These are phyloP conservation scores for Betta splendens DNA, from an alignment of 2,797 vertebrate species.

Conservation along the genomic window DNA sequence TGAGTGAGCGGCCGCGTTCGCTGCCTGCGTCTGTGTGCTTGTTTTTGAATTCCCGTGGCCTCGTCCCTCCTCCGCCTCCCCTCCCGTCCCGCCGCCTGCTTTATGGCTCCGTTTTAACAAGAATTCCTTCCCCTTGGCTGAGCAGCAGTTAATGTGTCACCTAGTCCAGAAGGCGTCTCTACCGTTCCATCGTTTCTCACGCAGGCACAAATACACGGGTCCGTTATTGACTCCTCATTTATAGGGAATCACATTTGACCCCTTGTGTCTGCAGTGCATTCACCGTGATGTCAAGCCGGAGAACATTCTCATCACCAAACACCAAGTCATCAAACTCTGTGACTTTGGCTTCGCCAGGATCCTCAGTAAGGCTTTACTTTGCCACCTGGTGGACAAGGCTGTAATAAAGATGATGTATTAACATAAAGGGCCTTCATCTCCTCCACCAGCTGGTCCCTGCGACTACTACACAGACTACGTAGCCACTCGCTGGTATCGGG, in stretches of 20 bases:
- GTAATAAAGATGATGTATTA: too few species aligned
- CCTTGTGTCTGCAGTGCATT: conserved; percentile 85
- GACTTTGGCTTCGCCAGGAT: conserved; percentile 96
- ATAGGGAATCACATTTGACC: neutral
- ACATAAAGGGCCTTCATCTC: too few species aligned
- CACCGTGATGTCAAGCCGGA: conserved; percentile 96
- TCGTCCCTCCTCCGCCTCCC: conserved; percentile 40
- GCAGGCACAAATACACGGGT: neutral
- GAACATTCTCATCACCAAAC: conserved; percentile 96
- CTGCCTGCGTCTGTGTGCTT: conserved; percentile 4
- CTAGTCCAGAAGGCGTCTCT: conserved; percentile 10
- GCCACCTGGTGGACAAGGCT: conserved; percentile 23
- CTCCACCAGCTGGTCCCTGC: conserved; percentile 85
- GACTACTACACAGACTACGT: conserved; percentile 97
- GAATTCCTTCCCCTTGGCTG: conserved; percentile 69
- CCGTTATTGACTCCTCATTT: neutral
- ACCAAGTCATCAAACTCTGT: conserved; percentile 94
- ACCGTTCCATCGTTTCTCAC: conserved; percentile 2
- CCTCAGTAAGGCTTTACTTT: conserved; percentile 85
- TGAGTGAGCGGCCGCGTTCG: conserved; percentile 32
- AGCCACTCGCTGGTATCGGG: conserved; percentile 94
- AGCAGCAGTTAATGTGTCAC: conserved; percentile 69
- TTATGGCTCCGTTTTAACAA: conserved; percentile 62
- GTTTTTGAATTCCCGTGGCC: conserved; percentile 38
- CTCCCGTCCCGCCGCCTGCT: conserved; percentile 32